phyloP scores from a whole-genome alignment of 92 coral and sea anemone species.

The Bergia sp. region DNA sequence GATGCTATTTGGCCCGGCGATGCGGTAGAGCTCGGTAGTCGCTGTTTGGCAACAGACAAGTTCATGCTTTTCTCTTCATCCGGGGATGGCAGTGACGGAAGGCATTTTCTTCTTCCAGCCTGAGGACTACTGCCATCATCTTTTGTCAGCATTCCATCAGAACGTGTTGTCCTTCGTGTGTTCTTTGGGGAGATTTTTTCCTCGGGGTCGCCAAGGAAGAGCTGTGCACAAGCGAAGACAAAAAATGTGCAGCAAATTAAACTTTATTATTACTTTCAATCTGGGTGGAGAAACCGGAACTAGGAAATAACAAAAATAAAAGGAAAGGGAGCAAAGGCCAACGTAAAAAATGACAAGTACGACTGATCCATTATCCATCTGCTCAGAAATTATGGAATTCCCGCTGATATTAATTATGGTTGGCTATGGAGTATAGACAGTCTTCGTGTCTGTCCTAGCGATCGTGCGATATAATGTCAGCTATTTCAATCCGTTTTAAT shows the following conservation, averaged over 20 bases:
- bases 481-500: not conserved
- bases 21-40: conserved; percentile 72
- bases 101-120: conserved; percentile 67
- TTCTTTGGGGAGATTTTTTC: conserved; percentile 58
- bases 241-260: not conserved
- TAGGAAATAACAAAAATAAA: too few relatives aligned
- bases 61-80: conserved; percentile 97
- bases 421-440: too few relatives aligned
- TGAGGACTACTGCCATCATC: conserved; percentile 44
- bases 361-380: not conserved
- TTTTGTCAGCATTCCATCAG: conserved; percentile 66
- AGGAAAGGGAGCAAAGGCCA: not conserved
- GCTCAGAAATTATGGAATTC: not conserved
- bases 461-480: not conserved
- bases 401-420: not conserved
- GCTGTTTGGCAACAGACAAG: conserved; percentile 86
- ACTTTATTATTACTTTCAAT: not conserved
- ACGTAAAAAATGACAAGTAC: not conserved
- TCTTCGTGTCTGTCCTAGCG: too few relatives aligned
- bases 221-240: conserved; percentile 36
- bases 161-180: conserved; percentile 34
- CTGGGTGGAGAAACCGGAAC: not conserved
- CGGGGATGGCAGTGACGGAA: conserved; percentile 94
- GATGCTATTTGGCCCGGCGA: conserved; percentile 81
- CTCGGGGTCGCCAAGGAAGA: conserved; percentile 80